A percentile compares a stretch with the other conserved stretches of the same genome.
Conservation (phyloP, 2,888 invertebrate species). For the Dorcus parallelipipedus region DNA sequence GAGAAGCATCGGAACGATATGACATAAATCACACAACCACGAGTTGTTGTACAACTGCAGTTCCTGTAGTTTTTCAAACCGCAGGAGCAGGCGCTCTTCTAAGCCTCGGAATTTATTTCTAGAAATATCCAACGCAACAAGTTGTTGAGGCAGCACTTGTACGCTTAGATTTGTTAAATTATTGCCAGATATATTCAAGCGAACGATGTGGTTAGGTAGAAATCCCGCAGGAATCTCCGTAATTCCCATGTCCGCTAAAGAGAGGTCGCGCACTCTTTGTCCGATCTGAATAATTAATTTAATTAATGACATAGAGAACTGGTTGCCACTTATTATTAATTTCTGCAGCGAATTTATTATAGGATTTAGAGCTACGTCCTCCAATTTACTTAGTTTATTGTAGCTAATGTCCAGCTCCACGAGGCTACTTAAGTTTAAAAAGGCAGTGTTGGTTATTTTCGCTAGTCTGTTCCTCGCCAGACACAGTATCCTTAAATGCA, state of each 20-base stretch:
- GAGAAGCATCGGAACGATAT: conserved; percentile 56
- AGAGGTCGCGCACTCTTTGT: conserved; percentile 56
- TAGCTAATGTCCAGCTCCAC: conserved; percentile 70
- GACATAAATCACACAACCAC: conserved; percentile 69
- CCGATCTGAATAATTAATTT: conserved; percentile 57
- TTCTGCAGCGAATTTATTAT: conserved; percentile 60
- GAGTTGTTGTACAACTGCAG: conserved; percentile 60
- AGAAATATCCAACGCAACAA: conserved; percentile 69
- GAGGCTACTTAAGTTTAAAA: conserved; percentile 68
- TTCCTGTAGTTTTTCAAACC: conserved; percentile 56
- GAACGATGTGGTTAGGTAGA: conserved; percentile 54
- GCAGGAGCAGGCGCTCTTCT: conserved; percentile 55
- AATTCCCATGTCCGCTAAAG: conserved; percentile 59
- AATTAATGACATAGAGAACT: conserved; percentile 56
- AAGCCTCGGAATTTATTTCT: conserved; percentile 66
- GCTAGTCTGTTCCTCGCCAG: conserved; percentile 72
- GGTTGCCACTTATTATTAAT: conserved; percentile 70
- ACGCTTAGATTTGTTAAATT: conserved; percentile 58
- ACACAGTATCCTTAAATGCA: conserved; percentile 54
- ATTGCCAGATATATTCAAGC: conserved; percentile 73
- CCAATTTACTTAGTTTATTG: conserved; percentile 69
- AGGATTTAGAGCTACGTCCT: conserved; percentile 59
- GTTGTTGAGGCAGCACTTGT: conserved; percentile 56
- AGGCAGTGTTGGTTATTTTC: conserved; percentile 69
- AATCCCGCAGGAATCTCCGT: conserved; percentile 57